Evolutionary conservation across 2,113 vertebrate species (phyloP).

Genomic region (Crypturellus undulatus): DNA sequence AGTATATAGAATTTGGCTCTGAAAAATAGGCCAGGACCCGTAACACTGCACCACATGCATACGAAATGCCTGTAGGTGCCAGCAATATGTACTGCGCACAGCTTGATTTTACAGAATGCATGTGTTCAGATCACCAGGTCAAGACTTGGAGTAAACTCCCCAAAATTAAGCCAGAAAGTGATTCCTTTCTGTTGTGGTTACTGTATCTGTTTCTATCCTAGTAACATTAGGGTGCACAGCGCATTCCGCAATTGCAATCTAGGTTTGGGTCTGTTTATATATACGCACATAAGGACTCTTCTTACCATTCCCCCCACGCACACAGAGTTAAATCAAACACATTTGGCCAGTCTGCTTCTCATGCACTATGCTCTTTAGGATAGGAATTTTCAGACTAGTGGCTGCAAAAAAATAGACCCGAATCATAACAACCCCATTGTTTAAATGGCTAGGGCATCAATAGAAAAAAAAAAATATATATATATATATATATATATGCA

Average conservation of each 20-base stretch:
- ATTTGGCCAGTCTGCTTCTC: neutral
- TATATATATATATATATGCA: no score
- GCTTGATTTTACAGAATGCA: constrained; percentile 36
- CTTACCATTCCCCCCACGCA: neutral
- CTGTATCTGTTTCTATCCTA: constrained; percentile 40
- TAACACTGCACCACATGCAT: constrained; percentile 52
- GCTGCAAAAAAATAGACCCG: neutral
- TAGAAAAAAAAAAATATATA: no score
- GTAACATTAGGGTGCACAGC: neutral
- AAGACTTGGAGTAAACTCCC: constrained; percentile 27
- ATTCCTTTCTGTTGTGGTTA: constrained; percentile 59
- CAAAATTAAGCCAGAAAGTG: neutral
- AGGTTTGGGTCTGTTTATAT: neutral
- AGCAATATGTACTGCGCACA: constrained; percentile 49
- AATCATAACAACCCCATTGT: neutral
- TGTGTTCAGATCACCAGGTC: constrained; percentile 48
- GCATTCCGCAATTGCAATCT: neutral
- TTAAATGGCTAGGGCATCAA: neutral
- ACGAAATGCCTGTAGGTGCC: constrained; percentile 51
- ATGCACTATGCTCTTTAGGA: neutral
- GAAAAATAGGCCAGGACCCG: constrained; percentile 43
- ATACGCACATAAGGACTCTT: neutral
- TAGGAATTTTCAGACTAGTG: neutral
- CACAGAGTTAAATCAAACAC: neutral
- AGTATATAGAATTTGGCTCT: constrained; percentile 69